Conservation (phyloP, 2,888 invertebrate genomes). For the Drosophila sordidula region DNA sequence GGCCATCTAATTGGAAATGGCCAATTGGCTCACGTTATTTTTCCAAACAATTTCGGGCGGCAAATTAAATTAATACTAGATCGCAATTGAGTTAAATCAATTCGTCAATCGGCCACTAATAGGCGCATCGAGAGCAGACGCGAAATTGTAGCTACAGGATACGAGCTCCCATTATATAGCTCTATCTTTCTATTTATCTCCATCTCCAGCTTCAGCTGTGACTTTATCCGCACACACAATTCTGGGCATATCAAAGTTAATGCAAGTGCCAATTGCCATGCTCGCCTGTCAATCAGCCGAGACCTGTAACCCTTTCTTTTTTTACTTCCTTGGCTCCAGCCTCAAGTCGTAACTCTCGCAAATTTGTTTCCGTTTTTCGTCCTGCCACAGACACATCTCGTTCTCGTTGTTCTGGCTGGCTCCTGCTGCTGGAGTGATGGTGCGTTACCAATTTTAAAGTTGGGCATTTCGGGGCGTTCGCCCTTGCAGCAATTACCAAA, state of each 20-base stretch:
- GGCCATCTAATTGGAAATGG: neutral
- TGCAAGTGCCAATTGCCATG: constrained; percentile 78
- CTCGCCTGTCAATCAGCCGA: constrained; percentile 68
- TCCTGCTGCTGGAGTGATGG: constrained; percentile 22
- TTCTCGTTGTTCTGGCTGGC: constrained; percentile 4
- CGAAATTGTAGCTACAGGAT: constrained; percentile 60
- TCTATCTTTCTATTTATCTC: neutral
- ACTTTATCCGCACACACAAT: constrained; percentile 21
- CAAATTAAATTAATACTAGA: constrained; percentile 37
- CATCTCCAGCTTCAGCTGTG: constrained; percentile 1
- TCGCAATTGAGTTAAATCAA: constrained; percentile 58
- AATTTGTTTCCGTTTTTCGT: constrained; percentile 73
- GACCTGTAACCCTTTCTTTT: constrained; percentile 60
- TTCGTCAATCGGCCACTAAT: constrained; percentile 65
- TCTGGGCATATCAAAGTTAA: constrained; percentile 72
- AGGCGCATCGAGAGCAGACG: constrained; percentile 28
- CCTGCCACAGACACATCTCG: constrained; percentile 41
- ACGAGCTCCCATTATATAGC: constrained; percentile 46
- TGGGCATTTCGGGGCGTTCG: constrained; percentile 58
- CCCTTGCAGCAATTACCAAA: constrained; percentile 77
- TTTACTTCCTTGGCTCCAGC: constrained; percentile 16
- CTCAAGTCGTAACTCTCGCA: constrained; percentile 66
- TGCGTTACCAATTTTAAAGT: constrained; percentile 79
- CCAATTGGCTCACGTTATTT: constrained; percentile 1
- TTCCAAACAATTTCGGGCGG: constrained; percentile 34